Evolutionary conservation across 1,140 invertebrate genomes (phyloP), one percentile per base, ranked within the genome.

Genomic region (Lutraria rhynchaena): DNA sequence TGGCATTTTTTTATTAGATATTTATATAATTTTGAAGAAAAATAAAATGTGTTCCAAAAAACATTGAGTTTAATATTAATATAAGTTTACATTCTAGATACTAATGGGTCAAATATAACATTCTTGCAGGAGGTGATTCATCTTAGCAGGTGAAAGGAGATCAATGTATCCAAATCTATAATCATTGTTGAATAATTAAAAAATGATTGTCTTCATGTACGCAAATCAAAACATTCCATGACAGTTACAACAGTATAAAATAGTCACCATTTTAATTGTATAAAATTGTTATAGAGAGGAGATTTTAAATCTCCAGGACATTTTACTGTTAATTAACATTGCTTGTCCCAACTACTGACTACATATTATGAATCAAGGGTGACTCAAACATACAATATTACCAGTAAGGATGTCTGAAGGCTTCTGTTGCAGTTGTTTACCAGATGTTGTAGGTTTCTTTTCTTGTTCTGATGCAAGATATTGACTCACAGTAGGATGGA

Each of bases 381-480:
- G 9, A 65, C 37, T 65, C 2, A 4, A 4, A n/a, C 2, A 37
- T 35, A 5, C 13, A 19, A 0, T 33, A 41, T 49, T 58, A 74
- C 71, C 71, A 17, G 53, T 74, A 1, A 74, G 24, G 24, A 74
- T 60, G 44, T 58, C 71, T 9, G 55, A 37, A 29, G 71, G 71
- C n/a, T 74, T 74, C 31, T 60, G 51, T 29, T 11, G 33, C 22
- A 41, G 19, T 22, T 74, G 55, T 37, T 44, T 74, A 44, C 31
- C n/a, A 11, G 31, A 9, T 17, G 35, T 7, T 22, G 53, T 37
- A 27, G 55, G 31, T 60, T 74, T 74, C 9, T 29, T 57, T 5
- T 41, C 15, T 46, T 19, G 11, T 41, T 31, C n/a, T 29, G 19
- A 41, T 5, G 58, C 71, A 13, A 74, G 15, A 27, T 74, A 74